Base-by-base conservation (phyloP, 2,888 invertebrate species). In the Callyntrura guangdongensis region DNA sequence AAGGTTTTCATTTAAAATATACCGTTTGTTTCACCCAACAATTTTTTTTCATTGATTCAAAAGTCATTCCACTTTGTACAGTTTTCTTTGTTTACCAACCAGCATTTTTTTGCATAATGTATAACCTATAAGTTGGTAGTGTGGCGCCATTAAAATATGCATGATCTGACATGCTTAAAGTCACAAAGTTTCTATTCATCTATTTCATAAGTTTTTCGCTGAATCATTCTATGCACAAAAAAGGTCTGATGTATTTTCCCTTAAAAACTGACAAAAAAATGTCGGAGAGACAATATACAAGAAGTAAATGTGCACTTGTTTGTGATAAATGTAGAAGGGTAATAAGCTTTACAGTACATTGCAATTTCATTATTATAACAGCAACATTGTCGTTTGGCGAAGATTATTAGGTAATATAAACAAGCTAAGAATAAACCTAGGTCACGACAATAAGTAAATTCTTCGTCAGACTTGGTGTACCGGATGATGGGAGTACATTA, bases 361-460 rank as follows among this genome's bases (percentile, higher is more conserved):
- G n/a, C 53, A 53, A 22, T 64, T 14, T 20, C 59, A 11, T 17
- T 64, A 22, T 17, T 11, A 64, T 22, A 64, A 20, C 56, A n/a
- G 17, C 56, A n/a, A n/a, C 14, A 36, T 36, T 36, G 36, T 36
- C 36, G 36, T 36, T 36, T 36, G 36, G 36, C 36, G 6, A 36
- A 45, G 27, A 72, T 72, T 67, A 74, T 89, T 77, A 84, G 49
- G 72, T 25, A 89, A 77, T 45, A 67, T 49, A 22, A 82, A 74
- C 67, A 82, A 88, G 82, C 22, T 20, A 12, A 81, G 27, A 56
- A 69, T 88, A 82, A 83, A 61, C 88, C 61, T 64, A 83, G 89
- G 89, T 89, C 89, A 89, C 89, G 89, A 89, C 89, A 89, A 89
- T 88, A 64, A 83, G 72, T 17, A 14, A 27, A 69, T 53, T 25